Conservation (phyloP, 2,113 vertebrate genomes). For the Callithrix jacchus region DNA sequence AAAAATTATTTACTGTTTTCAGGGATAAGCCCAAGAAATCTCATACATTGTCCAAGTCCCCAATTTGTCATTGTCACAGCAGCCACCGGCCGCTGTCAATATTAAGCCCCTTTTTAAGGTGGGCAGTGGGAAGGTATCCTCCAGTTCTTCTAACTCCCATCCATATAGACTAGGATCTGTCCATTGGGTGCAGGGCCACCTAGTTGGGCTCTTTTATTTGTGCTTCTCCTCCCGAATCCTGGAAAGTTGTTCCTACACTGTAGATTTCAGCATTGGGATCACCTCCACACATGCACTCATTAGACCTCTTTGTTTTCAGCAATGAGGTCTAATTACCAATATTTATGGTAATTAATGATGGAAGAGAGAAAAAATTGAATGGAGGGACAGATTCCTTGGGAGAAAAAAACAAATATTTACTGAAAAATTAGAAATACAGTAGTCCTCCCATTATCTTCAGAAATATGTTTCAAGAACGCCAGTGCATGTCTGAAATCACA, state of each 20-base stretch:
- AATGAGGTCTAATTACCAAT: too few relatives aligned
- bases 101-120: neutral
- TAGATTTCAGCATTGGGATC: neutral
- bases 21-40: neutral
- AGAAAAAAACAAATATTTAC: neutral
- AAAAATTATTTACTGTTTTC: neutral
- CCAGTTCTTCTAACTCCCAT: neutral
- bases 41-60: neutral
- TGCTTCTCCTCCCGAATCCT: neutral
- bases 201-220: neutral
- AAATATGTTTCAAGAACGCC: neutral
- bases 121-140: neutral
- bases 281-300: neutral
- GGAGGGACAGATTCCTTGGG: neutral
- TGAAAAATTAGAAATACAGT: slow-evolving; percentile 3
- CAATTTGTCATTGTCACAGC: neutral
- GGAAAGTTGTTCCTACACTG: neutral
- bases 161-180: neutral
- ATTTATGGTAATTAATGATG: too few relatives aligned
- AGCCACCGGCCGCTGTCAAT: neutral
- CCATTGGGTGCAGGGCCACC: neutral
- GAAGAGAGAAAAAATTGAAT: neutral
- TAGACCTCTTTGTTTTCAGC: neutral
- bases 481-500: neutral
- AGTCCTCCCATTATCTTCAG: neutral